Base-by-base conservation (phyloP, 1,140 invertebrate species). In the Pseudomyrmex sp. region DNA sequence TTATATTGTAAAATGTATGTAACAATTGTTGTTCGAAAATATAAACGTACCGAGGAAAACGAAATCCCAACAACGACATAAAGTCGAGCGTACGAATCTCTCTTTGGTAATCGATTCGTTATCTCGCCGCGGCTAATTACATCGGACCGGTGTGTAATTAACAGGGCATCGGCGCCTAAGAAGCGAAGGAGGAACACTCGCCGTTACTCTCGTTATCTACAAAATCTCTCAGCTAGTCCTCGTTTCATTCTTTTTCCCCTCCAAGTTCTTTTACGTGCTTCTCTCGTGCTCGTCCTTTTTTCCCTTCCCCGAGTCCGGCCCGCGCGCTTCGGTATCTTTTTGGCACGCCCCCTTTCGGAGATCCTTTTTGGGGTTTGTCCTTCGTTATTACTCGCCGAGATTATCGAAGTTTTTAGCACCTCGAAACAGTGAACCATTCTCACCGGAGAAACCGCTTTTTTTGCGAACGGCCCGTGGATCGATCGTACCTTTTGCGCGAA, bases 31-130 rank as follows among this genome's bases (percentile, higher is more conserved):
- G 35, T 5, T 35, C 0, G 5, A 35, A 35, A 35, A 35, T 7
- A 35, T 35, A 35, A 35, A 35, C 35, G 5, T 35, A 7, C 35
- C 35, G 35, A 35, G 35, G 5, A 35, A 35, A 35, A 35, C 35
- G 18, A 18, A 18, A 18, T 18, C 18, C 18, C 5, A 35, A 35
- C 35, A 35, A 35, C 35, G 35, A 35, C 35, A 35, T 7, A 35
- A 35, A 35, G 35, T 35, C 35, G 7, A 35, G 35, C 35, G 35
- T 35, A 35, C 35, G 26, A 35, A 35, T 35, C 65, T 82, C 77
- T 87, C 86, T 88, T 88, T 83, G 69, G 70, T 89, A 90, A 91
- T 90, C 90, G 86, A 88, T 88, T 91, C 86, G 85, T 92, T 92
- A 91, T 89, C 85, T 84, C 62, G 59, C 88, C 20, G 50, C 82